phyloP scores from a whole-genome alignment of 2,888 invertebrate genomes.

The Hyppa rectilinea region DNA sequence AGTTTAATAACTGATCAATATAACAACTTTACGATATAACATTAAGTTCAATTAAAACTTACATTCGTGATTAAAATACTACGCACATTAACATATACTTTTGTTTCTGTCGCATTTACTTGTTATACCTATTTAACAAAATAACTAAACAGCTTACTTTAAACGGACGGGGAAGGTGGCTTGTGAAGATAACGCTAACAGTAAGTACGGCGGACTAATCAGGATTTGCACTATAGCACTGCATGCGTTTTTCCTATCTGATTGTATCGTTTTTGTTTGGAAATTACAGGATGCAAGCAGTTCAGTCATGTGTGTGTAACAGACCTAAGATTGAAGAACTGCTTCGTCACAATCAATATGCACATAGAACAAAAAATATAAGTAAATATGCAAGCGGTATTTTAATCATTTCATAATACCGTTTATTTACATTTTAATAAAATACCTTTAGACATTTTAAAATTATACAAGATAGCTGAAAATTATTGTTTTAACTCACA shows the following conservation, averaged over 20 bases:
- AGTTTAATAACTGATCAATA: constrained; percentile 22
- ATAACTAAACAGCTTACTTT: not conserved
- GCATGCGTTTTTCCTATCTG: not conserved
- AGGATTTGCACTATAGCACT: not conserved
- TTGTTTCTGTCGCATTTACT: not conserved
- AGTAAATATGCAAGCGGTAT: constrained; percentile 35
- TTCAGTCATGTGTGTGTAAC: not conserved
- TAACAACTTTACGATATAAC: constrained; percentile 23
- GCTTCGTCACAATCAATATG: not conserved
- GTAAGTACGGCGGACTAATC: not conserved
- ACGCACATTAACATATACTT: constrained; percentile 25
- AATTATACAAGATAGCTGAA: constrained; percentile 21
- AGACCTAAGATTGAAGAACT: not conserved
- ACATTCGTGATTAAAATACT: constrained; percentile 51
- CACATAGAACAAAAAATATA: not conserved
- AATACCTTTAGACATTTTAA: constrained; percentile 1
- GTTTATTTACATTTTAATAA: constrained; percentile 24
- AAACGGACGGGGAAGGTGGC: constrained; percentile 13
- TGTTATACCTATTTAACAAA: not conserved
- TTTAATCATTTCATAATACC: constrained; percentile 38
- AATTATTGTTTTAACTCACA: constrained; percentile 27
- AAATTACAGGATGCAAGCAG: not conserved
- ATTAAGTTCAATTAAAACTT: constrained; percentile 29
- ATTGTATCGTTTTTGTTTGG: not conserved
- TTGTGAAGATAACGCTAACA: not conserved